Conservation (phyloP, 2,888 invertebrate genomes). For the Xanthia togata region DNA sequence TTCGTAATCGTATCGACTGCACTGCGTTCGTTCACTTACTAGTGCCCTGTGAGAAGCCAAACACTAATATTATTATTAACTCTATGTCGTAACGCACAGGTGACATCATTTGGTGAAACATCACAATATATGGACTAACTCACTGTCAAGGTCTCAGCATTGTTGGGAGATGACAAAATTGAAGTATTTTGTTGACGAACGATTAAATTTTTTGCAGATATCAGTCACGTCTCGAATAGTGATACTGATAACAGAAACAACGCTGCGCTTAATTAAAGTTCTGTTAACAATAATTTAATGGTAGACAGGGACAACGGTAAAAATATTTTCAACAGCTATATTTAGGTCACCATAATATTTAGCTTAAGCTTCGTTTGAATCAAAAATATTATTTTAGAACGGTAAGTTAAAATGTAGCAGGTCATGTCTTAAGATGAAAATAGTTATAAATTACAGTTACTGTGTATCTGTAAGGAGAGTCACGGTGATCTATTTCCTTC, state of each 20-base stretch:
- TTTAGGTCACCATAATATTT: not conserved
- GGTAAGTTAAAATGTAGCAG: not conserved
- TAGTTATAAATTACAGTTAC: conserved; percentile 8
- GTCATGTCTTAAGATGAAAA: not conserved
- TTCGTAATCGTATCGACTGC: conserved; percentile 72
- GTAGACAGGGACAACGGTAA: not conserved
- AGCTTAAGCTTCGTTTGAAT: not conserved
- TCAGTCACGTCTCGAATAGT: conserved; percentile 20
- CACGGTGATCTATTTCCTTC: conserved; percentile 25
- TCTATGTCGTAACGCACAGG: conserved; percentile 79
- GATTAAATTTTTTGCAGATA: conserved; percentile 27
- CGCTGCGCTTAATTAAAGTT: not conserved
- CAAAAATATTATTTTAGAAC: not conserved
- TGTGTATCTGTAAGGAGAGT: not conserved
- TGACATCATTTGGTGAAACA: conserved; percentile 85
- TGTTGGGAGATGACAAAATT: conserved; percentile 58
- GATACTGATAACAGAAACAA: conserved; percentile 28
- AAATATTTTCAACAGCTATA: not conserved
- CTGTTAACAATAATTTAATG: not conserved
- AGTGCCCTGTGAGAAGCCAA: conserved; percentile 83
- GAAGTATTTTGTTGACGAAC: conserved; percentile 24
- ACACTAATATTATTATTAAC: conserved; percentile 84
- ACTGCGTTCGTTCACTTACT: conserved; percentile 75
- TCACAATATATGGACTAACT: conserved; percentile 70
- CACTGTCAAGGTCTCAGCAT: conserved; percentile 76